Evolutionary conservation across 2,797 vertebrate species (phyloP).

Genomic region (Phoxinus dragarum): DNA sequence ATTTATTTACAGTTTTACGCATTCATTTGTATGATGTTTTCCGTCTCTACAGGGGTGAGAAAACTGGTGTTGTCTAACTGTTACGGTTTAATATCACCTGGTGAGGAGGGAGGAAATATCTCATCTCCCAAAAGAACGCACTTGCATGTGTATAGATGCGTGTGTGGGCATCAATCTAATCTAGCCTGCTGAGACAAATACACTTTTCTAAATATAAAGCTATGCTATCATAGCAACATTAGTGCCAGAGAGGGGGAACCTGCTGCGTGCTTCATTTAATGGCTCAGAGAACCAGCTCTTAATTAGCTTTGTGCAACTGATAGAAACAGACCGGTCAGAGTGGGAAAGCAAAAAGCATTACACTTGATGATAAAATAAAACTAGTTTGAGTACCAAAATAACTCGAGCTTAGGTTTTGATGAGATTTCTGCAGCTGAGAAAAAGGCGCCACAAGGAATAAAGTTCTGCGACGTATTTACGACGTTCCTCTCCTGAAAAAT

Average conservation of each 20-base stretch:
- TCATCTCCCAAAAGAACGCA: slow-evolving; percentile 18
- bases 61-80: slow-evolving; percentile 48
- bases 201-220: slow-evolving; percentile 60
- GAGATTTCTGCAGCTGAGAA: not conserved
- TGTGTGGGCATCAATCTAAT: slow-evolving; percentile 29
- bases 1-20: not conserved
- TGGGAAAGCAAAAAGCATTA: slow-evolving; percentile 31
- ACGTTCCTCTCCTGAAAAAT: slow-evolving; percentile 22
- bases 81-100: slow-evolving; percentile 38
- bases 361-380: slow-evolving; percentile 46
- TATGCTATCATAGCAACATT: slow-evolving; percentile 58
- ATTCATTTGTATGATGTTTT: slow-evolving; percentile 33
- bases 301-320: slow-evolving; percentile 58
- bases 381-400: slow-evolving; percentile 61
- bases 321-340: slow-evolving; percentile 38
- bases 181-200: slow-evolving; percentile 53
- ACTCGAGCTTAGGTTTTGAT: slow-evolving; percentile 47
- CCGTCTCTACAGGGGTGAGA: slow-evolving; percentile 20
- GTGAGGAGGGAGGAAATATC: not conserved
- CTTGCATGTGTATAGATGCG: not conserved
- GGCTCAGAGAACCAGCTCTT: slow-evolving; percentile 60
- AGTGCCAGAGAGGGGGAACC: slow-evolving; percentile 51
- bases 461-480: not conserved
- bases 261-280: slow-evolving; percentile 64
- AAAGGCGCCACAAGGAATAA: not conserved